Evolutionary conservation across 1,140 invertebrate species (phyloP).

Genomic region (Pseudoatta argentina): DNA sequence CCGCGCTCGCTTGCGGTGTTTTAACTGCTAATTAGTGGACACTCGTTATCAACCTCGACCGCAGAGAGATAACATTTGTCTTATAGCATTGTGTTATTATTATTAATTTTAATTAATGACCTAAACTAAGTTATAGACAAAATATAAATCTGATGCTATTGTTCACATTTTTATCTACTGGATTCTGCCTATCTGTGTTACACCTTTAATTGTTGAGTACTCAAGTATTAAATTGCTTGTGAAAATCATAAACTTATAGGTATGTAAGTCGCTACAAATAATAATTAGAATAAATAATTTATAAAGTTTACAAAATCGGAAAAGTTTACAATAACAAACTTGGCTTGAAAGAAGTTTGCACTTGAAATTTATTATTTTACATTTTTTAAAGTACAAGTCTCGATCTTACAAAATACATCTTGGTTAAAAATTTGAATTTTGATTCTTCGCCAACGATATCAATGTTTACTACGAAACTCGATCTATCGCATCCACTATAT

Average conservation of each 20-base stretch:
- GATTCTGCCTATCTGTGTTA: not conserved
- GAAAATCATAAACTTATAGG: not conserved
- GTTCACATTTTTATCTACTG: not conserved
- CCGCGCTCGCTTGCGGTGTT: not conserved
- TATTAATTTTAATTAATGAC: not conserved
- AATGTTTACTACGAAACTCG: not conserved
- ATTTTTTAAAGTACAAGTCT: not conserved
- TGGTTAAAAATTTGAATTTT: not conserved
- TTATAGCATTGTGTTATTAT: not conserved
- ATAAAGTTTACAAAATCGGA: not conserved
- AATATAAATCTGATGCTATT: not conserved
- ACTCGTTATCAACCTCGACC: not conserved
- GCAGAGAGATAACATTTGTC: not conserved
- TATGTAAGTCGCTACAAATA: not conserved
- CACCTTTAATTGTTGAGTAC: not conserved
- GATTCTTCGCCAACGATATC: not conserved
- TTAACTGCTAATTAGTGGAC: slow-evolving; percentile 16
- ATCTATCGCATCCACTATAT: not conserved
- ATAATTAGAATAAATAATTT: not conserved
- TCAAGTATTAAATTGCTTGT: not conserved
- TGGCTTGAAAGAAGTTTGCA: not conserved
- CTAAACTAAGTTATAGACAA: not conserved
- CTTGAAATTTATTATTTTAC: slow-evolving; percentile 5
- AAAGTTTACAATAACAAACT: not conserved
- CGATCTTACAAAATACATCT: not conserved